Evolutionary conservation across 2,113 vertebrate genomes (phyloP).

Genomic region (Peromyscus maniculatus): DNA sequence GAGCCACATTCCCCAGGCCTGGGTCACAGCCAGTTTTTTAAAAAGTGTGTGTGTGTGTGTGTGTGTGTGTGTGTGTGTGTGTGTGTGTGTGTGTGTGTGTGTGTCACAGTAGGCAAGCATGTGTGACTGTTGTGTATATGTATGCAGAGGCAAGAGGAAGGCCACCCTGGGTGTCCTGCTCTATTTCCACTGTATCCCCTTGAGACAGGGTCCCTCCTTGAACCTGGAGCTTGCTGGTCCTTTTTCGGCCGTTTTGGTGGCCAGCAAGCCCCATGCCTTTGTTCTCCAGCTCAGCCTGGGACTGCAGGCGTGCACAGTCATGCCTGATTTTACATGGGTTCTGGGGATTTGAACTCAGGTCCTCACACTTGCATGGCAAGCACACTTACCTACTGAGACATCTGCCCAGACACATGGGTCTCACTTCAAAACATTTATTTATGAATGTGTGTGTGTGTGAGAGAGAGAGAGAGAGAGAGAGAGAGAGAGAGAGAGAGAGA

Average conservation of each 20-base stretch:
- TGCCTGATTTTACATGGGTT: not conserved
- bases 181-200: no score
- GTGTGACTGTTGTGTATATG: not conserved
- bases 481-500: no score
- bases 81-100: not conserved
- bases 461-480: no score
- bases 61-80: not conserved
- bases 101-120: not conserved
- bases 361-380: not conserved
- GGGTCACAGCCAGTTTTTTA: not conserved
- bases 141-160: not conserved
- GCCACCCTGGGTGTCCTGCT: not conserved
- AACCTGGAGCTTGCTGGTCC: not conserved
- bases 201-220: not conserved
- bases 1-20: not conserved
- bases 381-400: not conserved
- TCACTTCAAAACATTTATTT: not conserved
- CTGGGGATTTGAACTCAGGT: not conserved
- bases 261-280: not conserved
- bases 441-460: no score
- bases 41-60: no score
- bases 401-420: not conserved
- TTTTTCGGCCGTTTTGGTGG: not conserved
- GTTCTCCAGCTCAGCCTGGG: not conserved
- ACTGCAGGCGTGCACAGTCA: no score